Evolutionary conservation across 1,140 invertebrate species (phyloP).

Genomic region (Acromyrmex heyeri): DNA sequence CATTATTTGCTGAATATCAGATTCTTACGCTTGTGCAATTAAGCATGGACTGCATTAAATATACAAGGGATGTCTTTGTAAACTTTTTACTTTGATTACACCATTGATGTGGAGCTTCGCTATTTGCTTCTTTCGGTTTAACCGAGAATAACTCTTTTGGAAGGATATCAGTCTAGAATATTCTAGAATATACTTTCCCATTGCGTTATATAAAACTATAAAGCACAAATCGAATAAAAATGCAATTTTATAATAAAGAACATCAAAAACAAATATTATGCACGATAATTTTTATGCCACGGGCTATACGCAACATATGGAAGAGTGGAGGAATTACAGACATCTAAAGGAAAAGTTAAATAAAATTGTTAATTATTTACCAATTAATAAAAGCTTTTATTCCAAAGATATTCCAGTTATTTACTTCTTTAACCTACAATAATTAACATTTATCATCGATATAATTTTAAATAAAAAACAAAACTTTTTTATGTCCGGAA

Average conservation of each 20-base stretch:
- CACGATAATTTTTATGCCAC: neutral
- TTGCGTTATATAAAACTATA: slow-evolving; percentile 46
- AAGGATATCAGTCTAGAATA: slow-evolving; percentile 52
- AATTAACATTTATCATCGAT: no score
- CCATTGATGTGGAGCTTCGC: slow-evolving; percentile 51
- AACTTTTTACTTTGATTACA: slow-evolving; percentile 79
- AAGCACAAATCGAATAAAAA: slow-evolving; percentile 25
- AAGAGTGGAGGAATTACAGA: no score
- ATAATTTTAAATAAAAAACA: no score
- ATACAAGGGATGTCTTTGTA: slow-evolving; percentile 69
- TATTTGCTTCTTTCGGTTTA: slow-evolving; percentile 40
- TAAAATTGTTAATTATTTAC: no score
- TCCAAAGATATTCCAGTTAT: no score
- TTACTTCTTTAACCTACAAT: no score
- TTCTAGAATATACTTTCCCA: slow-evolving; percentile 32
- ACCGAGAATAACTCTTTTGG: slow-evolving; percentile 36
- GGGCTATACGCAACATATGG: neutral
- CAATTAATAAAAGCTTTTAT: no score
- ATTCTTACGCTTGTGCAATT: slow-evolving; percentile 25
- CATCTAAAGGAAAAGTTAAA: no score
- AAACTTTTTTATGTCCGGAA: no score
- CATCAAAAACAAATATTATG: neutral
- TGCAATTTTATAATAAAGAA: neutral
- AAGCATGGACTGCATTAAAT: slow-evolving; percentile 60
- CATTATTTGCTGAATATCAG: neutral